Evolutionary conservation across 2,113 vertebrate species (phyloP).

Genomic region (Carassius carassius): DNA sequence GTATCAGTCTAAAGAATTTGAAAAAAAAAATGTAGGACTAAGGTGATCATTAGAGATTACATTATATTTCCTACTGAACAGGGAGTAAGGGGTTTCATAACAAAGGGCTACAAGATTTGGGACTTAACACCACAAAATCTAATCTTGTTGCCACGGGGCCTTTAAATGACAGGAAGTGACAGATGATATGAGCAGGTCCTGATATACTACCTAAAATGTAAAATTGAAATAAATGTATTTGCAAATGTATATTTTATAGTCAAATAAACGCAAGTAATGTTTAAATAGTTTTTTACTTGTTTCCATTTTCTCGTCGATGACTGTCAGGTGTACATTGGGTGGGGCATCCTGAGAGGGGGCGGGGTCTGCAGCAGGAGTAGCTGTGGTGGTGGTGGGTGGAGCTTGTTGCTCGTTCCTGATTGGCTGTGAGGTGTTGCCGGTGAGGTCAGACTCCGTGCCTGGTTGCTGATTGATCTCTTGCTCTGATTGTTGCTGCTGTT

Average conservation of each 20-base stretch:
- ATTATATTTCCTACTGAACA: too few relatives aligned
- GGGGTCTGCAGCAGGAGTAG: conserved; percentile 13
- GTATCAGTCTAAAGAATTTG: background rate
- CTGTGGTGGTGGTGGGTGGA: conserved; percentile 5
- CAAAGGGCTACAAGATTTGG: too few relatives aligned
- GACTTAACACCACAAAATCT: background rate
- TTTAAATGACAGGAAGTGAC: background rate
- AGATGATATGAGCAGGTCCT: background rate
- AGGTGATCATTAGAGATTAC: background rate
- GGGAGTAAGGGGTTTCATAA: too few relatives aligned
- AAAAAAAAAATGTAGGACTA: background rate
- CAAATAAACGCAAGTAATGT: background rate
- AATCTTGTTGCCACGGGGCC: background rate
- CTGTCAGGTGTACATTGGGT: conserved; percentile 63
- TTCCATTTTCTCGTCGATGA: conserved; percentile 64
- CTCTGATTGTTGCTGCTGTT: conserved; percentile 53
- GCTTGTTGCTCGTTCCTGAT: conserved; percentile 38
- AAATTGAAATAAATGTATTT: background rate
- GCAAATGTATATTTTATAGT: background rate
- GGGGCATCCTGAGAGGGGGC: conserved; percentile 35
- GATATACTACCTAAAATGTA: too few relatives aligned
- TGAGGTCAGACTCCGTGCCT: background rate
- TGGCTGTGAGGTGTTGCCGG: conserved; percentile 59
- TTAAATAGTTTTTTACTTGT: conserved; percentile 63
- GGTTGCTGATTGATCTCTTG: conserved; percentile 49